Evolutionary conservation across 2,113 vertebrate genomes (phyloP).

Genomic region (Rhabdornis inornatus): DNA sequence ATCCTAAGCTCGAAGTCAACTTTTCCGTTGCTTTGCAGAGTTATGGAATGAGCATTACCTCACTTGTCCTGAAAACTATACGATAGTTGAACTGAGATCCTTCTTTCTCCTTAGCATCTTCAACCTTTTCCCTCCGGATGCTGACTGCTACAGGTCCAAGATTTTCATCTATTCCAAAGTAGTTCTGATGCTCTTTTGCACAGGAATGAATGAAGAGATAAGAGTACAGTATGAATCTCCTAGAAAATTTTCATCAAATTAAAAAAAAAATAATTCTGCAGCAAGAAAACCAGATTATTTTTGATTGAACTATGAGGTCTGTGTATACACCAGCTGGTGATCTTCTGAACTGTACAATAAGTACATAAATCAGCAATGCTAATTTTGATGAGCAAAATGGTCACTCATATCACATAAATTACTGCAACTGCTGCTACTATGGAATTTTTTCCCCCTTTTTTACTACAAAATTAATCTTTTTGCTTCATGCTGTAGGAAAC

Average conservation of each 20-base stretch:
- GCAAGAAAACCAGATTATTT: not conserved
- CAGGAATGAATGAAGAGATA: not conserved
- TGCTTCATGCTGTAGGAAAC: not conserved
- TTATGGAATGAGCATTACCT: conserved; percentile 76
- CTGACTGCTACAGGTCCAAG: conserved; percentile 95
- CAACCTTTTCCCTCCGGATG: conserved; percentile 89
- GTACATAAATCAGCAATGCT: not conserved
- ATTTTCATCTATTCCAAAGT: conserved; percentile 94
- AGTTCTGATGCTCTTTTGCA: conserved; percentile 92
- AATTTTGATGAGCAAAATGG: not conserved
- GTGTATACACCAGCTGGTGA: not conserved
- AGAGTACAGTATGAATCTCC: not conserved
- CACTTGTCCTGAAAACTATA: conserved; percentile 93
- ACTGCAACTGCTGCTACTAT: not conserved
- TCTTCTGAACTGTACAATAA: not conserved
- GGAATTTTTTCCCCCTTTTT: not conserved
- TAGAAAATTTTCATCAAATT: not conserved
- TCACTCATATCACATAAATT: not conserved
- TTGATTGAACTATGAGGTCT: not conserved
- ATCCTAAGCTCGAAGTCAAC: not conserved
- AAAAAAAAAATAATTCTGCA: not conserved
- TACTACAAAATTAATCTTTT: not conserved
- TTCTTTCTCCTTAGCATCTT: conserved; percentile 93
- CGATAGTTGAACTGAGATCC: conserved; percentile 93
- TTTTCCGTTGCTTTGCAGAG: not conserved